phyloP scores from a whole-genome alignment of 2,888 invertebrate species.

The Drosophila suboccidentalis region DNA sequence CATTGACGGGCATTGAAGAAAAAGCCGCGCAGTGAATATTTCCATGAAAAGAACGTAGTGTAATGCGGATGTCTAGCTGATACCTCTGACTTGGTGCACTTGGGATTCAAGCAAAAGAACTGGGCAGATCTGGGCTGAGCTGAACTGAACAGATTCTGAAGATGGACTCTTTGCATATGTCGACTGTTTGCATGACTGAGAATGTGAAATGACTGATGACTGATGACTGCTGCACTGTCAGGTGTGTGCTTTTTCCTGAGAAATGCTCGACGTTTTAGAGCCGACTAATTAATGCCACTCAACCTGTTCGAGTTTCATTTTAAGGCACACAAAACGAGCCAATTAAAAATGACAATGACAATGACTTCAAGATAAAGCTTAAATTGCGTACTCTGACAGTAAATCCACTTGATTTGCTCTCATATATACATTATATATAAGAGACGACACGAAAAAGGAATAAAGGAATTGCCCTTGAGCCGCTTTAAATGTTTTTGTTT shows the following conservation, averaged over 20 bases:
- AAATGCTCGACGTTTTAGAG: neutral
- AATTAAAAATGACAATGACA: slow-evolving; percentile 67
- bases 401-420: slow-evolving; percentile 67
- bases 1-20: neutral
- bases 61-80: neutral
- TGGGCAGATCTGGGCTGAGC: neutral
- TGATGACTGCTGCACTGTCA: neutral
- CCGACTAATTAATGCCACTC: slow-evolving; percentile 61
- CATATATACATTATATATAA: slow-evolving; percentile 18
- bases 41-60: too few relatives aligned
- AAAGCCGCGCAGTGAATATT: slow-evolving; percentile 7
- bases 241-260: too few relatives aligned
- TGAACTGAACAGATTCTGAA: neutral
- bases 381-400: slow-evolving; percentile 63
- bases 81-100: slow-evolving; percentile 9
- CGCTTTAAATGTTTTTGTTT: slow-evolving; percentile 73
- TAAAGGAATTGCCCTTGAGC: slow-evolving; percentile 65
- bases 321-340: slow-evolving; percentile 50
- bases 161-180: slow-evolving; percentile 13
- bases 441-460: slow-evolving; percentile 18
- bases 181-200: slow-evolving; percentile 12
- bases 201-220: slow-evolving; percentile 17
- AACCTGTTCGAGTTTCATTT: slow-evolving; percentile 33
- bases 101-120: neutral
- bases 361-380: slow-evolving; percentile 55